phyloP scores from a whole-genome alignment of 2,797 vertebrate genomes.

The Schizopygopsis pylzovi region DNA sequence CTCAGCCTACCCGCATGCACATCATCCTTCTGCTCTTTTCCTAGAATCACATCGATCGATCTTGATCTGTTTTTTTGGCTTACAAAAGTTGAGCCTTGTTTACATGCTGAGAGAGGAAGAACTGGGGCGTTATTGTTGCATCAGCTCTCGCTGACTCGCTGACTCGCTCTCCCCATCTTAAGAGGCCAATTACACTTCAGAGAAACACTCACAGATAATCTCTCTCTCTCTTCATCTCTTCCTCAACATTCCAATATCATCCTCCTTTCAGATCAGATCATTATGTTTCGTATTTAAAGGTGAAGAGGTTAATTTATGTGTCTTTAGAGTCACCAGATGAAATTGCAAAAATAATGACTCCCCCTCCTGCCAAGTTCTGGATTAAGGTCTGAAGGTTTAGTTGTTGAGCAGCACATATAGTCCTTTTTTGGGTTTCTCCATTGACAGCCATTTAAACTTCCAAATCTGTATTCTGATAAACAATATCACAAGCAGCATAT shows the following conservation, averaged over 20 bases:
- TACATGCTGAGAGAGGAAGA: conserved; percentile 61
- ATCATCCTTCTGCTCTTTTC: conserved; percentile 2
- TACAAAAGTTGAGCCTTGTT: conserved; percentile 43
- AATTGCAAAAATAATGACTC: conserved; percentile 6
- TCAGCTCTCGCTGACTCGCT: conserved; percentile 48
- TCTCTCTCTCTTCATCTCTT: not conserved
- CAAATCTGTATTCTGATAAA: not conserved
- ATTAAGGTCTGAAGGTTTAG: not conserved
- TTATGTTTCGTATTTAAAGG: conserved; percentile 18
- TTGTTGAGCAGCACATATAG: not conserved
- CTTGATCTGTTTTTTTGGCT: conserved; percentile 13
- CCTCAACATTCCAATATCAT: conserved; percentile 53
- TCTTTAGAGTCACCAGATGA: not conserved
- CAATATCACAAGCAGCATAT: not conserved
- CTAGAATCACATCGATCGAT: conserved; percentile 36
- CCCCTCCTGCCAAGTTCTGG: not conserved
- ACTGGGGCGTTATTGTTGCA: conserved; percentile 68
- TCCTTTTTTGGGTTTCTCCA: not conserved
- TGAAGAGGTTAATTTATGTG: not conserved
- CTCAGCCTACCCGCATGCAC: not conserved
- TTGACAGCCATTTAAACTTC: not conserved
- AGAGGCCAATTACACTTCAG: conserved; percentile 67
- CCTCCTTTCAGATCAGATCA: conserved; percentile 51
- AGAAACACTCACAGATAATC: conserved; percentile 46
- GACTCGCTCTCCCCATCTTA: conserved; percentile 39